A percentile compares a stretch with the other conserved stretches of the same genome.
Evolutionary conservation across 1,140 invertebrate species (phyloP).

Genomic region (Drosophila paulistorum): DNA sequence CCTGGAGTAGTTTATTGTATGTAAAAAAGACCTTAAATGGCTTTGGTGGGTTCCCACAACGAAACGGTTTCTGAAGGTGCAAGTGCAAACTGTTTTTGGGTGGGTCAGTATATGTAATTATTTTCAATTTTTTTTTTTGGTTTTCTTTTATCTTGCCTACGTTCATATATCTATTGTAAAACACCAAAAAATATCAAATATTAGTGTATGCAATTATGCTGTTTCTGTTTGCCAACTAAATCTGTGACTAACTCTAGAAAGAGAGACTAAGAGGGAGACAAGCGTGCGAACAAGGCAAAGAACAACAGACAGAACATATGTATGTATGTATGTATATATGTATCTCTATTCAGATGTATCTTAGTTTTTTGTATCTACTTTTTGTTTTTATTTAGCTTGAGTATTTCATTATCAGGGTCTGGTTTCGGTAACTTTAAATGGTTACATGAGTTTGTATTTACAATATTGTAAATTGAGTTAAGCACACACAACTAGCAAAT

Average conservation of each 20-base stretch:
- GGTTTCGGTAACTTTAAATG: conserved; percentile 1
- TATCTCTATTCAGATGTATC: neutral
- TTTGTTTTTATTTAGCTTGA: neutral
- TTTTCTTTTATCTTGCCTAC: conserved; percentile 35
- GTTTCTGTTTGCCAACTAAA: conserved; percentile 26
- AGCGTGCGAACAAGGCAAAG: conserved; percentile 19
- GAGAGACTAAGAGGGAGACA: neutral
- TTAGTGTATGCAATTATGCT: too few species aligned
- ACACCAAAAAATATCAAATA: conserved; percentile 51
- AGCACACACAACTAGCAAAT: conserved; percentile 50
- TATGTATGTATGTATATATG: too few species aligned
- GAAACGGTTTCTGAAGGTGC: conserved; percentile 53
- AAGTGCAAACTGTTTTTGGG: conserved; percentile 40
- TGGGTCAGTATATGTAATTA: conserved; percentile 54
- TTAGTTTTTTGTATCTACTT: neutral
- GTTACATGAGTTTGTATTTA: conserved; percentile 27
- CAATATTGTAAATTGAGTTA: conserved; percentile 31
- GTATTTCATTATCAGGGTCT: conserved; percentile 25
- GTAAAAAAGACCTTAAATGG: conserved; percentile 54
- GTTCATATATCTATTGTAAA: conserved; percentile 37
- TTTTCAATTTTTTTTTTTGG: conserved; percentile 15
- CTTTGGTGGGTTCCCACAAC: conserved; percentile 53
- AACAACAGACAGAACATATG: conserved; percentile 1
- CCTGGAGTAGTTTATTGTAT: neutral
- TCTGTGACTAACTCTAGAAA: conserved; percentile 41